Base-by-base conservation (phyloP, 1,140 invertebrate genomes). In the Drosophila elegans region DNA sequence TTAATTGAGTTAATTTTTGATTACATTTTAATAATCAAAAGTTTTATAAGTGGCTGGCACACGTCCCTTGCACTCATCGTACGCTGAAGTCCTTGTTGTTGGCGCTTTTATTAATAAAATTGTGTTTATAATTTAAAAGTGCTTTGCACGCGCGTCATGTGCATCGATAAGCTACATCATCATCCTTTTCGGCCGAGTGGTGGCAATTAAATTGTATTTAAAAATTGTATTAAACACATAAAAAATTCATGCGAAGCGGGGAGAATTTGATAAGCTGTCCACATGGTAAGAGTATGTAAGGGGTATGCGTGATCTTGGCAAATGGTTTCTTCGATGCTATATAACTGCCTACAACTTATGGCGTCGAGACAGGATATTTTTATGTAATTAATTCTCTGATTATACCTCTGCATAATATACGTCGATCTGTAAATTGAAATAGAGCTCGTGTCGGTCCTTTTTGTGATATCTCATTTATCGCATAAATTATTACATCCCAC, bases 1-100 rank as follows among this genome's bases (percentile, higher is more conserved):
- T 89, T 89, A 89, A 89, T 89, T 89, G 80, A 89, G 84, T 89
- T 89, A 89, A 83, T 80, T 89, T 88, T 80, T 89, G 84, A 89
- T 89, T 83, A 84, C 84, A 80, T 83, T 89, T 89, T 89, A 80
- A 89, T 89, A 84, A 89, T 84, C 84, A 89, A 90, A 72, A 67
- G 59, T 80, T 60, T 69, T 78, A 59, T 67, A 72, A 89, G 64
- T 74, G 83, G 53, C 62, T 59, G 57, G 29, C 71, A 80, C 76
- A 86, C 16, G 12, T 55, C 56, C 51, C 53, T 29, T 62, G 21
- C 46, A 39, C 29, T 4, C 49, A 38, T 10, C 44, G 16, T 42
- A 7, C 5, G 48, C 11, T 34, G 16, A 52, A 38, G 16, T 34
- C 29, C 29, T n/a, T 48, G 13, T 57, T 45, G 34, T 21, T 38